Evolutionary conservation across 2,888 invertebrate genomes (phyloP).

Genomic region (Heteromurus nitidus): DNA sequence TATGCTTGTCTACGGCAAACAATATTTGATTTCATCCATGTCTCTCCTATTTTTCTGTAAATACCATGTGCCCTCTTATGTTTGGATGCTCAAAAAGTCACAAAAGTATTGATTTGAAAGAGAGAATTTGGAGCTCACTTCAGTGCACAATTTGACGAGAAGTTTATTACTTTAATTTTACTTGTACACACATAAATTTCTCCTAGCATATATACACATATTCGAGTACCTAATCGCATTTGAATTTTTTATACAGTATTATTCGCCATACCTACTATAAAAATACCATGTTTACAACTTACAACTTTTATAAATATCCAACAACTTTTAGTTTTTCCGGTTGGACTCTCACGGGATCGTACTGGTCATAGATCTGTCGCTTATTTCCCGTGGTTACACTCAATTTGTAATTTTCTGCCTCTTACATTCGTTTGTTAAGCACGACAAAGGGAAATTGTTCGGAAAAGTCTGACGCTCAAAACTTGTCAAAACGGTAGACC

Average conservation of each 20-base stretch:
- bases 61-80: too few species aligned
- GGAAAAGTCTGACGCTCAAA: not conserved
- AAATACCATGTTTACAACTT: too few species aligned
- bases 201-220: not conserved
- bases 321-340: too few species aligned
- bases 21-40: too few species aligned
- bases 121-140: not conserved
- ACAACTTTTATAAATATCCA: too few species aligned
- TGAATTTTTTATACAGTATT: too few species aligned
- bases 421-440: not conserved
- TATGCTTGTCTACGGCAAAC: not conserved
- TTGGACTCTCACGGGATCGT: not conserved
- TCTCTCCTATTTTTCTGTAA: too few species aligned
- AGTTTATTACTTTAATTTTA: not conserved
- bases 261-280: too few species aligned
- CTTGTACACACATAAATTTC: not conserved
- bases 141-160: not conserved
- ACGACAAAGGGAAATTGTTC: not conserved
- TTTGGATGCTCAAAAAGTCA: too few species aligned
- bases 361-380: conserved; percentile 24
- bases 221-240: too few species aligned
- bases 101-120: too few species aligned
- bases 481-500: not conserved
- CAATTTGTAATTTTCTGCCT: conserved; percentile 44
- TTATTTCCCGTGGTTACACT: conserved; percentile 37